Conservation (phyloP, 2,113 vertebrate genomes). For the Centropus bengalensis region DNA sequence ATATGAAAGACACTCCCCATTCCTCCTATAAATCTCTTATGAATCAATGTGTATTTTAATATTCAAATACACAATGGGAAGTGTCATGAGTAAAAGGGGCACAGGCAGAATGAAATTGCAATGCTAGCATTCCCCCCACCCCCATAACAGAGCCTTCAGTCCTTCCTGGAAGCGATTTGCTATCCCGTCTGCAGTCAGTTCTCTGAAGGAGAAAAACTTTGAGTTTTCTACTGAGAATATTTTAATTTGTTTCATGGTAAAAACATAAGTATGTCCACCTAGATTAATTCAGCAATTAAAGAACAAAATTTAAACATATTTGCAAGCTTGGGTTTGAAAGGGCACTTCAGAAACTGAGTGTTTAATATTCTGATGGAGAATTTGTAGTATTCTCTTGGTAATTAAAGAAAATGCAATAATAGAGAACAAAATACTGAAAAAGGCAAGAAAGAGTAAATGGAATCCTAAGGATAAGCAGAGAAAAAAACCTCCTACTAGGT, state of each 20-base stretch:
- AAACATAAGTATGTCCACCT: not conserved
- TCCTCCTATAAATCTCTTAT: not conserved
- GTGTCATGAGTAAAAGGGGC: not conserved
- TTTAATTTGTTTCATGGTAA: not conserved
- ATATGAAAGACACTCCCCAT: not conserved
- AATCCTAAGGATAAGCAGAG: not conserved
- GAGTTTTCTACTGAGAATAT: not conserved
- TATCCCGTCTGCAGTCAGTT: not conserved
- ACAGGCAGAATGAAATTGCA: not conserved
- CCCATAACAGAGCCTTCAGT: not conserved
- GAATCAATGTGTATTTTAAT: not conserved
- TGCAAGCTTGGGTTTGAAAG: not conserved
- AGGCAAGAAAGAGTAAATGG: not conserved
- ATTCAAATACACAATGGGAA: not conserved
- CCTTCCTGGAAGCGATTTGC: not conserved
- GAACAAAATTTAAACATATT: not conserved
- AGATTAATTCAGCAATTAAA: not conserved
- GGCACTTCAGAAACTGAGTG: not conserved
- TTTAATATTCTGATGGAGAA: not conserved
- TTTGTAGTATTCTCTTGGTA: not conserved
- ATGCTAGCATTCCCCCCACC: not conserved
- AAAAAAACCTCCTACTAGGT: accelerated
- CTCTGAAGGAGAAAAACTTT: not conserved
- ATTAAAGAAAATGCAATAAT: not conserved
- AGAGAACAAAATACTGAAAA: not conserved